A percentile compares a stretch with the other conserved stretches of the same genome.
phyloP scores from a whole-genome alignment of 2,888 invertebrate genomes.

The Ectemnius continuus region DNA sequence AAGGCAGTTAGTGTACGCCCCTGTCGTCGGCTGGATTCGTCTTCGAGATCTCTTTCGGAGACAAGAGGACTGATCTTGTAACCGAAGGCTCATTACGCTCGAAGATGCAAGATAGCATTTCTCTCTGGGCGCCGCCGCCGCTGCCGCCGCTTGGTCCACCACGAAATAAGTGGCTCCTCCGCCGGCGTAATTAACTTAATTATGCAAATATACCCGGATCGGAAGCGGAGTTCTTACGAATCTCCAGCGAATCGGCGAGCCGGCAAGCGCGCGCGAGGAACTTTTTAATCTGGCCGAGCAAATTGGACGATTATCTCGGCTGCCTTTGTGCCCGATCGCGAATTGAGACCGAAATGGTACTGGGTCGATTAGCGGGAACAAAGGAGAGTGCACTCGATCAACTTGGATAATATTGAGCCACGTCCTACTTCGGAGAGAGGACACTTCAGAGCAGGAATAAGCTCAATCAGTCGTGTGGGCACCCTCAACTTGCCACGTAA shows the following conservation, averaged over 20 bases:
- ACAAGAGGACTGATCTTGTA: conserved; percentile 46
- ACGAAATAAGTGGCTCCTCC: too few species aligned
- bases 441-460: conserved; percentile 26
- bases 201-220: conserved; percentile 26
- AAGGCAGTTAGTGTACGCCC: conserved; percentile 45
- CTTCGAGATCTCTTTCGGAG: conserved; percentile 42
- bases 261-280: conserved; percentile 16
- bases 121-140: conserved; percentile 2
- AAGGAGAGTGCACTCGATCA: conserved; percentile 55
- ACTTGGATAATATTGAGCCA: conserved; percentile 33
- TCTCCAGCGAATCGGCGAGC: not conserved
- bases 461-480: conserved; percentile 26
- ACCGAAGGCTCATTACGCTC: conserved; percentile 52
- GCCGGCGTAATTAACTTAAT: conserved; percentile 40
- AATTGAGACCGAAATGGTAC: conserved; percentile 47
- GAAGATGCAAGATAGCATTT: conserved; percentile 35
- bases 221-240: not conserved
- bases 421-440: conserved; percentile 38
- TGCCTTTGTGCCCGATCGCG: conserved; percentile 38
- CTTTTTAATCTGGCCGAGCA: conserved; percentile 44
- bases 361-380: conserved; percentile 50
- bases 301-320: conserved; percentile 28
- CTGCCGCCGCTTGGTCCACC: not conserved
- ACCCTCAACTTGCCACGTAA: too few species aligned
- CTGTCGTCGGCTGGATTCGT: conserved; percentile 54